Evolutionary conservation across 2,888 invertebrate species (phyloP).

Genomic region (Dyspetes luteomarginatus): DNA sequence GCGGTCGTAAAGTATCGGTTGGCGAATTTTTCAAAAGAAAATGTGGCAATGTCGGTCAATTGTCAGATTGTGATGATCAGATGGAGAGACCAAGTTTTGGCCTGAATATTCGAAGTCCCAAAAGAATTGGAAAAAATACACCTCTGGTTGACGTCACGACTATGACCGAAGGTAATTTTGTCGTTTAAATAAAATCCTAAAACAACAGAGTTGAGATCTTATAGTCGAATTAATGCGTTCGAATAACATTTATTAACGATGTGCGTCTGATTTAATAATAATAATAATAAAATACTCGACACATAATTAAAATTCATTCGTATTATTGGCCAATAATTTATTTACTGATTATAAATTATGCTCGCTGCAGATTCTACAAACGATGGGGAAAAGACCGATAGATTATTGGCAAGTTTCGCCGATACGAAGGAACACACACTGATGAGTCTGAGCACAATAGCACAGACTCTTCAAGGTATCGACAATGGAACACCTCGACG

Average conservation of each 20-base stretch:
- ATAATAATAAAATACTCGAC: too few species aligned
- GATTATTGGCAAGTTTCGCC: conserved; percentile 46
- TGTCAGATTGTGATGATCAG: conserved; percentile 65
- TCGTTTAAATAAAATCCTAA: too few species aligned
- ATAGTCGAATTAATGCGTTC: too few species aligned
- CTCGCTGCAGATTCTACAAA: conserved; percentile 47
- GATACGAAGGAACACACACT: conserved; percentile 73
- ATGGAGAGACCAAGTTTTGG: conserved; percentile 76
- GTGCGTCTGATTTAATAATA: too few species aligned
- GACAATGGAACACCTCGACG: conserved; percentile 76
- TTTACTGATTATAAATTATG: too few species aligned
- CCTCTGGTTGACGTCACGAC: conserved; percentile 76
- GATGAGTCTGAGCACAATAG: conserved; percentile 80
- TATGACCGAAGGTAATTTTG: conserved; percentile 73
- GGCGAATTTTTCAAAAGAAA: conserved; percentile 83
- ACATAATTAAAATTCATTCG: too few species aligned
- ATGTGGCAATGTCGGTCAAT: conserved; percentile 81
- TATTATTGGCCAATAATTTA: too few species aligned
- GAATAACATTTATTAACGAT: too few species aligned
- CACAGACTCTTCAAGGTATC: conserved; percentile 75
- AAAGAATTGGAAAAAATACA: conserved; percentile 66
- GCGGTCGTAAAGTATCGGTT: conserved; percentile 80
- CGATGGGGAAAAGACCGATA: conserved; percentile 41
- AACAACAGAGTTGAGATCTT: too few species aligned
- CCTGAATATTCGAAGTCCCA: conserved; percentile 73